Conservation (phyloP, 2,113 vertebrate species). For the Strigops habroptila region DNA sequence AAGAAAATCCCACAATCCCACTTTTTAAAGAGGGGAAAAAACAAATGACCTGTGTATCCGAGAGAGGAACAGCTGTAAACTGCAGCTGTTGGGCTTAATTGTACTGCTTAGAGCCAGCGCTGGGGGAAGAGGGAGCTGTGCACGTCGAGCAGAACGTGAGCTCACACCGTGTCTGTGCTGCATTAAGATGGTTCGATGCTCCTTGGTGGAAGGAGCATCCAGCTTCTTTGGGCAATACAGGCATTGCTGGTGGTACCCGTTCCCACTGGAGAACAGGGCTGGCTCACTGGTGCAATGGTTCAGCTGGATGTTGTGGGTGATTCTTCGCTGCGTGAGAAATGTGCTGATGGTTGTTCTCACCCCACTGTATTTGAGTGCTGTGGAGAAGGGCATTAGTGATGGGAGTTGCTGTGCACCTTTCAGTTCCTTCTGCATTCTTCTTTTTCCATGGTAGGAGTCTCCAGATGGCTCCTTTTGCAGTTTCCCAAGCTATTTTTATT, state of each 20-base stretch:
- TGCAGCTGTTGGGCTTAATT: not conserved
- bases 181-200: rapidly evolving
- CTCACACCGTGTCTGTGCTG: rapidly evolving
- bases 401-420: not conserved
- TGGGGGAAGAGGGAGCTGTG: not conserved
- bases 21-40: not conserved
- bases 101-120: not conserved
- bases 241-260: not conserved
- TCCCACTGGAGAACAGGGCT: not conserved
- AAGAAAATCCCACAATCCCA: slow-evolving; percentile 40
- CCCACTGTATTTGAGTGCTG: rapidly evolving
- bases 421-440: not conserved
- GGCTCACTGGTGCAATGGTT: not conserved
- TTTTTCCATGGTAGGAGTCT: not conserved
- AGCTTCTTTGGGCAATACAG: not conserved
- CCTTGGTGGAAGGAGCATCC: not conserved
- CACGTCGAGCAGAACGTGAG: rapidly evolving
- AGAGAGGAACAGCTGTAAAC: slow-evolving; percentile 23
- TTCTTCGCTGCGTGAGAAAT: not conserved
- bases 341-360: not conserved
- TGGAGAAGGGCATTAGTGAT: not conserved
- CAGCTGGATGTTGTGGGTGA: slow-evolving; percentile 9
- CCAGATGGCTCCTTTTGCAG: slow-evolving; percentile 51
- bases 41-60: not conserved
- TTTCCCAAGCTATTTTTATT: slow-evolving; percentile 22